Base-by-base conservation (phyloP, 2,888 invertebrate species). In the Nemapogon koenigi region DNA sequence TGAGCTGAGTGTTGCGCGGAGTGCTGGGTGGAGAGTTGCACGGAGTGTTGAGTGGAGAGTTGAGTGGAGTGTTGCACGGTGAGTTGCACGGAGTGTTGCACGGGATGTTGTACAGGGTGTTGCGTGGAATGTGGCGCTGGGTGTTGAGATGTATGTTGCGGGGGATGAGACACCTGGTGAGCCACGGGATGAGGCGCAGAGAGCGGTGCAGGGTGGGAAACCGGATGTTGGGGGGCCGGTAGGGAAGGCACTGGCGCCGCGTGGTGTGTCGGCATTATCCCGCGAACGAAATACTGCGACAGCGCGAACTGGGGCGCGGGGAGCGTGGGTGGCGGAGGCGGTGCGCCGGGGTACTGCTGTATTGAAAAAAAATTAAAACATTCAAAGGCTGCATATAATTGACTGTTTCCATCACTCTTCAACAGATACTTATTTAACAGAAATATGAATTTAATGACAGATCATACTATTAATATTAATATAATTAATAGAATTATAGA, bases 251-350 rank as follows among this genome's bases (percentile, higher is more conserved):
- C 53, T 8, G 52, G 52, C 28, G 47, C 49, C 35, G 47, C 19
- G 26, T 33, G 49, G n/a, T 49, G 45, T 38, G 63, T 61, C 26
- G 43, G 45, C 47, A 72, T 66, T 10, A 75, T 54, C 1, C 73
- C 71, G 42, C 72, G 72, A 50, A 37, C 31, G 16, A 76, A 71
- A 52, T 70, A 73, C 57, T 78, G 76, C 45, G 78, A 83, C 47
- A 82, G 81, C 38, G 83, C 55, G 17, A 81, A 82, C 48, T 70
- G 82, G 52, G 82, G 84, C 22, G 68, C 64, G 27, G 66, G 57
- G 16, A 43, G 62, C 53, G 47, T 48, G 53, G 41, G 55, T 8
- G 64, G 67, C 8, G 69, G 76, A 46, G 81, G 83, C 19, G 80
- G 73, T 16, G 76, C 70, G 4, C 59, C 57, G 2, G 63, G 66